These are phyloP conservation scores for Aurelia coerulea DNA, from an alignment of 30 jellyfish, hydroid and myxozoan species.

Conservation along the genomic window DNA sequence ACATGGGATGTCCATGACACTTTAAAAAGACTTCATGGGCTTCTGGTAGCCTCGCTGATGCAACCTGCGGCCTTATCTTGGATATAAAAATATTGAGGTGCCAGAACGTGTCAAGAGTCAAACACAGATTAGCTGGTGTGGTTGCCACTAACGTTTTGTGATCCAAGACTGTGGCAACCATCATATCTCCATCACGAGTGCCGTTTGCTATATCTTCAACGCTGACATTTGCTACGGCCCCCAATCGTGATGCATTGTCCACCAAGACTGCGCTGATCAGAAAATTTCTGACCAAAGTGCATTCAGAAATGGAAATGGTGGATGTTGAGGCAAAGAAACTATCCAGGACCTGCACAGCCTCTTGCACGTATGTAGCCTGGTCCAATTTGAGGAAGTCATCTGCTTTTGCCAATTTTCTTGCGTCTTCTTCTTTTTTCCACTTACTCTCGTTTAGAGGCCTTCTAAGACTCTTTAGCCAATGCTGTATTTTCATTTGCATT, in stretches of 20 bases:
- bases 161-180: conserved; percentile 9
- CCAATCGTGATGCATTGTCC: conserved; percentile 42
- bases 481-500: neutral
- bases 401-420: conserved; percentile 3
- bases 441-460: neutral
- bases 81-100: neutral
- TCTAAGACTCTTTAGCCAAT: neutral
- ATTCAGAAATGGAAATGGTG: neutral
- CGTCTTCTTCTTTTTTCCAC: conserved; percentile 10
- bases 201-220: neutral
- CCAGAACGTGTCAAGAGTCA: neutral
- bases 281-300: conserved; percentile 8
- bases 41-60: neutral
- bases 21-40: neutral
- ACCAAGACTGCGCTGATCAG: neutral
- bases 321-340: neutral
- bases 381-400: conserved; percentile 3
- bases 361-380: neutral
- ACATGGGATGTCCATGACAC: conserved; percentile 28
- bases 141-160: conserved; percentile 38
- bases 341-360: neutral
- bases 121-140: conserved; percentile 38
- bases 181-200: neutral
- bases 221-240: conserved; percentile 38
- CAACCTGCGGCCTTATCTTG: neutral